Evolutionary conservation across 2,113 vertebrate genomes (phyloP).

Genomic region (Gymnobelideus leadbeateri): DNA sequence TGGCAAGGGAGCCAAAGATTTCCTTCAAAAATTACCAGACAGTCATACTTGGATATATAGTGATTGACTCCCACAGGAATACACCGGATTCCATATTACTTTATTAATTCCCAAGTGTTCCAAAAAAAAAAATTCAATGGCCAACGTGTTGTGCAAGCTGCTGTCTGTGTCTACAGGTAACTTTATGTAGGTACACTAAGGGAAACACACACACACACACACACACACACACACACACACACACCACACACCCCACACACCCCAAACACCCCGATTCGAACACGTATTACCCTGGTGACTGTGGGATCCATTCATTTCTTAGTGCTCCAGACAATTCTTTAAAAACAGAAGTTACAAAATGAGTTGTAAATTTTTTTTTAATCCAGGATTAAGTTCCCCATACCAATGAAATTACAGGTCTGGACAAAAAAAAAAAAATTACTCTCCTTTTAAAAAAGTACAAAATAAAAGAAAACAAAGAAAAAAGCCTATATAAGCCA

Average conservation of each 20-base stretch:
- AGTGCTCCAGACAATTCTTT: background rate
- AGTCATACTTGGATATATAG: background rate
- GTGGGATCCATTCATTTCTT: background rate
- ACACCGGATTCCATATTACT: conserved; percentile 40
- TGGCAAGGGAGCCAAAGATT: conserved; percentile 1
- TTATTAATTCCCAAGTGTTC: background rate
- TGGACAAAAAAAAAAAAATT: background rate
- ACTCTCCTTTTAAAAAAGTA: background rate
- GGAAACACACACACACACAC: conserved; percentile 42
- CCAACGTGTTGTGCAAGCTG: too few relatives aligned
- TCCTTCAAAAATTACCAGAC: conserved; percentile 66
- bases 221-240: too few relatives aligned
- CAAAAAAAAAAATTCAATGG: too few relatives aligned
- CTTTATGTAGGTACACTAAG: background rate
- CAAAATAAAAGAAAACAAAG: background rate
- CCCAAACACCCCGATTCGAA: too few relatives aligned
- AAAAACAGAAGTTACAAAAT: background rate
- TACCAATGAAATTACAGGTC: background rate
- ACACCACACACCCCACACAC: too few relatives aligned
- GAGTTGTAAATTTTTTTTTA: background rate
- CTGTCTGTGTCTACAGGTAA: conserved; percentile 34
- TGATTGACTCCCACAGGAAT: conserved; percentile 62
- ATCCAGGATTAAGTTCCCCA: background rate
- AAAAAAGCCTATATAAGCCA: background rate
- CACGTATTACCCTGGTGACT: background rate